A percentile compares a stretch with the other conserved stretches of the same genome.
Evolutionary conservation across 2,888 invertebrate genomes (phyloP).

Genomic region (Ectropis crepuscularia): DNA sequence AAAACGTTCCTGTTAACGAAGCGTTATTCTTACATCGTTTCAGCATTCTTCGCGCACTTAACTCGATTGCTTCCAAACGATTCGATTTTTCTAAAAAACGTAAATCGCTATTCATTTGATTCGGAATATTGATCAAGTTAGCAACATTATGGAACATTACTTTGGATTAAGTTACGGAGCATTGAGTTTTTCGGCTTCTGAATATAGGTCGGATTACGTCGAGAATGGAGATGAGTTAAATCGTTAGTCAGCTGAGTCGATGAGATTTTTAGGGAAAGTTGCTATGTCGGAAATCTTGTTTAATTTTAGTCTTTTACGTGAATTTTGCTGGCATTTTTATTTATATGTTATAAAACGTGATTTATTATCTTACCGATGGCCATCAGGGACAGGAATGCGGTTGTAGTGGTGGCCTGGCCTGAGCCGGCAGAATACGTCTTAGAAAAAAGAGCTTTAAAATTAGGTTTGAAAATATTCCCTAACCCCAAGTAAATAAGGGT

Average conservation of each 20-base stretch:
- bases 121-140: constrained; percentile 48
- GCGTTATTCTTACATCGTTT: not conserved
- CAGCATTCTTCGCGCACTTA: constrained; percentile 41
- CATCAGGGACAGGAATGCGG: too few relatives aligned
- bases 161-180: constrained; percentile 15
- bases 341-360: too few relatives aligned
- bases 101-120: constrained; percentile 53
- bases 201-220: constrained; percentile 37
- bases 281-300: not conserved
- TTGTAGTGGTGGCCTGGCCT: too few relatives aligned
- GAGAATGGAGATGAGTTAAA: constrained; percentile 9
- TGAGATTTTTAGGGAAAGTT: constrained; percentile 9
- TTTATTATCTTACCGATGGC: too few relatives aligned
- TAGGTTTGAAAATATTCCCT: too few relatives aligned
- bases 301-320: not conserved
- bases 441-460: too few relatives aligned
- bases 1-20: not conserved
- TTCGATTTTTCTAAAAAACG: constrained; percentile 47
- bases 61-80: constrained; percentile 48
- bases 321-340: not conserved
- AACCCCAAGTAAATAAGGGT: too few relatives aligned
- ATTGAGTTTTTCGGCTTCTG: constrained; percentile 33
- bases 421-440: too few relatives aligned
- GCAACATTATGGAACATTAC: constrained; percentile 28
- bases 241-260: constrained; percentile 6